Evolutionary conservation across 2,113 vertebrate species (phyloP), one percentile per base, ranked within the genome.

Genomic region (Campylorhamphus procurvoides): DNA sequence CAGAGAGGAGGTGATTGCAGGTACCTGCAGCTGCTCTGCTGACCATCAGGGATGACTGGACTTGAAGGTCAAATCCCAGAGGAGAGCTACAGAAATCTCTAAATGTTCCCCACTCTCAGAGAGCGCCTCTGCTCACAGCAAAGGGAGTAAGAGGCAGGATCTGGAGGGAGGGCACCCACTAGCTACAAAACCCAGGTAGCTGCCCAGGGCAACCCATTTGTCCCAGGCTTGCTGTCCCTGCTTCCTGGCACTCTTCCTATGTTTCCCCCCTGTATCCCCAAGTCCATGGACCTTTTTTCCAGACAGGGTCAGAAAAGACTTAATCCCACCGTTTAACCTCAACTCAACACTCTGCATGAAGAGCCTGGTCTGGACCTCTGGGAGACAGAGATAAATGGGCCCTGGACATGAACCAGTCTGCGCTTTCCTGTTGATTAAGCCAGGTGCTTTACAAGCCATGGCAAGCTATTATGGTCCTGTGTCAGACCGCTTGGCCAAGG

Each of bases 141-240:
- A 24, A 5, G 19, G 9, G 10, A 13, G 28, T 23, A 68, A 46
- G 33, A 77, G 39, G 9, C 3, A 12, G 55, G 28, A 37, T 18
- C 0, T 1, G 42, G 16, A 74, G 17, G 17, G 12, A 55, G 72
- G 46, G 39, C 13, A 44, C 10, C 20, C 39, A 3, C 22, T 0
- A 2, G 19, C 4, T 47, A 19, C 50, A 66, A 67, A 39, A 3
- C 4, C 18, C 0, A 1, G 0, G 1, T 25, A 20, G 28, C 31
- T 62, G 27, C 15, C 18, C 28, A 31, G 39, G 52, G 28, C 59
- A 73, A n/a, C 67, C 58, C 7, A 2, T 10, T 52, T 68, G 58
- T 39, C 17, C 29, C 0, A 0, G 46, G 18, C 44, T 47, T 47
- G 52, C 20, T 3, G 3, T 56, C 13, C 16, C 85, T 22, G 23